Percentiles rank a stretch among this genome's conserved stretches.
phyloP scores from a whole-genome alignment of 2,888 invertebrate genomes.

The Tipula helvola region DNA sequence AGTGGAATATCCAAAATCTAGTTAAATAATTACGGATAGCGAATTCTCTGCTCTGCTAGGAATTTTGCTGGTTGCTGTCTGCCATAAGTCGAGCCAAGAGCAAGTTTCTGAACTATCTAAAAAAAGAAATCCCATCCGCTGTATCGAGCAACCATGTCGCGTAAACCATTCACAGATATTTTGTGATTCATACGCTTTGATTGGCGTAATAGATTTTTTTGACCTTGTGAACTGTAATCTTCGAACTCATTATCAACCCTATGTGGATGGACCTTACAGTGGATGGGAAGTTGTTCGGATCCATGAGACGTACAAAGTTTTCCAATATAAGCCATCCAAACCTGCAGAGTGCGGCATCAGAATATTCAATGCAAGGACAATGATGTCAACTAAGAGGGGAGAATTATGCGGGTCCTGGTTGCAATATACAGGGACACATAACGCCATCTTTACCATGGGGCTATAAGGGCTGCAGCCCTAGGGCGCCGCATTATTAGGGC shows the following conservation, averaged over 20 bases:
- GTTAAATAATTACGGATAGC: background rate
- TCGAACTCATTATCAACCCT: background rate
- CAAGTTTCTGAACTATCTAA: background rate
- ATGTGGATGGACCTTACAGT: background rate
- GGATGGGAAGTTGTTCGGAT: background rate
- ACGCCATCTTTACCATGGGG: too few relatives aligned
- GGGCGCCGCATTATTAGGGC: too few relatives aligned
- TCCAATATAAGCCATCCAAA: background rate
- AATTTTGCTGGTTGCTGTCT: background rate
- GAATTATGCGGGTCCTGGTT: too few relatives aligned
- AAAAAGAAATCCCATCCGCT: background rate
- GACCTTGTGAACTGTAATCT: background rate
- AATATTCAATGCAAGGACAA: too few relatives aligned
- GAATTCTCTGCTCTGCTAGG: background rate
- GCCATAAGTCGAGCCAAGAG: background rate
- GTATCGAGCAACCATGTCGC: background rate
- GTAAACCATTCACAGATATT: too few relatives aligned
- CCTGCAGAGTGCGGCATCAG: background rate
- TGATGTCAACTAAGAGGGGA: too few relatives aligned
- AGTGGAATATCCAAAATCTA: background rate
- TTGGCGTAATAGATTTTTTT: background rate
- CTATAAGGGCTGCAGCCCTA: too few relatives aligned
- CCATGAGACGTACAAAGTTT: background rate
- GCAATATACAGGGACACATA: too few relatives aligned
- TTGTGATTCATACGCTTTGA: too few relatives aligned